Conservation (phyloP, 2,797 vertebrate genomes). For the Novumbra hubbsi region DNA sequence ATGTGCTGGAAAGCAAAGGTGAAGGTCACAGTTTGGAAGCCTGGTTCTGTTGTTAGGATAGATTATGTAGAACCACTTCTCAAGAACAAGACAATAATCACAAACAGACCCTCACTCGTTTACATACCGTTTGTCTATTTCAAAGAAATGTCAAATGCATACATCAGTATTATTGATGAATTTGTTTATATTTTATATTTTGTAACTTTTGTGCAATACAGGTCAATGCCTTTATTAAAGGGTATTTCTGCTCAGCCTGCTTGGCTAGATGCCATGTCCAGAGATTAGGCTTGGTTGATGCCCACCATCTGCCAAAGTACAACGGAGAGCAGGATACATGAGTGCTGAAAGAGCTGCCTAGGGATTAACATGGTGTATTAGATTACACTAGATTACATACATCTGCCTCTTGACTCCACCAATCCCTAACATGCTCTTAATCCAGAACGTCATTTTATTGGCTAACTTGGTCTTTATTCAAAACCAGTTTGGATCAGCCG, state of each 20-base stretch:
- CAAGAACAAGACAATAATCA: neutral
- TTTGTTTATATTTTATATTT: neutral
- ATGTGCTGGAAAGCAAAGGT: neutral
- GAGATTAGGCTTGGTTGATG: neutral
- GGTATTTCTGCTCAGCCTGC: neutral
- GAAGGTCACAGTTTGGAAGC: slow-evolving; percentile 52
- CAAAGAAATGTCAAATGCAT: neutral
- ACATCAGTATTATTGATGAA: neutral
- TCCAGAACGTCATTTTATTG: neutral
- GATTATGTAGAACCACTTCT: neutral
- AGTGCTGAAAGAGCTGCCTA: neutral
- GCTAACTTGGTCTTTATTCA: slow-evolving; percentile 3
- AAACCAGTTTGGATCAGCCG: neutral
- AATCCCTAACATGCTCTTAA: slow-evolving; percentile 20
- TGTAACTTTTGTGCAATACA: neutral
- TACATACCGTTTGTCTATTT: neutral
- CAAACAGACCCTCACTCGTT: neutral
- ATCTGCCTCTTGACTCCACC: slow-evolving; percentile 33
- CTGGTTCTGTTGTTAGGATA: slow-evolving; percentile 26
- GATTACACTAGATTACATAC: slow-evolving; percentile 53
- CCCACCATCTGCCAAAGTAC: neutral
- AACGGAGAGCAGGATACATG: neutral
- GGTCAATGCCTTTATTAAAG: neutral
- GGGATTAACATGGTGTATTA: slow-evolving; percentile 48
- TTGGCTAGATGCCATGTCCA: neutral